A percentile compares a stretch with the other conserved stretches of the same genome.
phyloP scores from a whole-genome alignment of 2,113 vertebrate genomes.

The Noturus placidus region DNA sequence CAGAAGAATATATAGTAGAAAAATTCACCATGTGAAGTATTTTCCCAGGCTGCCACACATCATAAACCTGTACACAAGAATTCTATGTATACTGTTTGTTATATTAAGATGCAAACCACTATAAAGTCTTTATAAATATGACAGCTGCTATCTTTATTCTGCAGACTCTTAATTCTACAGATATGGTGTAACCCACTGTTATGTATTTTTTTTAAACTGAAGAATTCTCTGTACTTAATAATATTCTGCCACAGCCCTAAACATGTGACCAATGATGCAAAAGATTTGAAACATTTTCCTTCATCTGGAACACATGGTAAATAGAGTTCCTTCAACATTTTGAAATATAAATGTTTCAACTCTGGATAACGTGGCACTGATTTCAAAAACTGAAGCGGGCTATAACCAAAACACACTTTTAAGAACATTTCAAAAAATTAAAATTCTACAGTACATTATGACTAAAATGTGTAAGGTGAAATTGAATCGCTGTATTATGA shows the following conservation, averaged over 20 bases:
- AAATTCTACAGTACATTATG: neutral
- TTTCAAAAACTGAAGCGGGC: neutral
- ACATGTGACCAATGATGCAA: neutral
- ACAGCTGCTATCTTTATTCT: neutral
- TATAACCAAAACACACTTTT: neutral
- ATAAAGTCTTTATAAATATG: neutral
- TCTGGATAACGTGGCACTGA: neutral
- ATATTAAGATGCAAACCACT: neutral
- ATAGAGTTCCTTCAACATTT: too few species aligned
- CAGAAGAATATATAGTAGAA: neutral
- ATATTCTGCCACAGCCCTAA: neutral
- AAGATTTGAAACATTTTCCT: neutral
- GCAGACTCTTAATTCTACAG: neutral
- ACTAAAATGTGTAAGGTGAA: neutral
- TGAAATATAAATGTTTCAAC: neutral
- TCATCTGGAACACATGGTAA: too few species aligned
- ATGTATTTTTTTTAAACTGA: neutral
- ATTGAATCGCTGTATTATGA: neutral
- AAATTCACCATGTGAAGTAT: neutral
- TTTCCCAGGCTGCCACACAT: neutral
- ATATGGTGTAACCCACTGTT: neutral
- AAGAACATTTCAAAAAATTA: neutral
- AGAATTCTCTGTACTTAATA: neutral
- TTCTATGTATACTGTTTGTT: neutral
- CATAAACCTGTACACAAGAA: neutral